phyloP scores from a whole-genome alignment of 1,140 invertebrate species.

The Drosophila bifasciata region DNA sequence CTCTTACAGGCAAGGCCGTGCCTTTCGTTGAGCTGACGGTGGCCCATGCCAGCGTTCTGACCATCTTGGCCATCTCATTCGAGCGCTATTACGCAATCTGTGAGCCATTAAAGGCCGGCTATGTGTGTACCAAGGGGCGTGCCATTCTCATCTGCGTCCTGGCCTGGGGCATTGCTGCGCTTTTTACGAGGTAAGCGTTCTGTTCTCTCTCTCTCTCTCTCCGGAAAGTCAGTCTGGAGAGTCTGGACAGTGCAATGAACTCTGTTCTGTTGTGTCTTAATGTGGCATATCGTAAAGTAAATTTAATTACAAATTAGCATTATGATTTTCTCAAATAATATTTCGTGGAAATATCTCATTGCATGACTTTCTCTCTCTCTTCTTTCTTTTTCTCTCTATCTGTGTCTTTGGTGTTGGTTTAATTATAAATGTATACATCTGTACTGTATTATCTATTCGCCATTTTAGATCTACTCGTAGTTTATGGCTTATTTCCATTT shows the following conservation, averaged over 20 bases:
- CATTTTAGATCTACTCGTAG: constrained; percentile 27
- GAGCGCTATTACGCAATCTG: constrained; percentile 98
- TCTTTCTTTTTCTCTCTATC: background rate
- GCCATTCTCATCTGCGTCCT: constrained; percentile 92
- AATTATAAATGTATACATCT: constrained; percentile 23
- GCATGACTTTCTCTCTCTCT: constrained; percentile 51
- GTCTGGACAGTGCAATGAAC: constrained; percentile 37
- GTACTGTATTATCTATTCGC: constrained; percentile 19
- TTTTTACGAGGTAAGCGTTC: constrained; percentile 91
- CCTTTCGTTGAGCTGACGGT: constrained; percentile 97
- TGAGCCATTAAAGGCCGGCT: constrained; percentile 94
- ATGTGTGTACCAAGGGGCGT: constrained; percentile 94
- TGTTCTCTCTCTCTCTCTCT: background rate
- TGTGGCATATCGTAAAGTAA: constrained; percentile 4
- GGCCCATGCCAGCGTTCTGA: constrained; percentile 95
- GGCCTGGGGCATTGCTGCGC: constrained; percentile 93
- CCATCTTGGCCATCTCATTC: constrained; percentile 96
- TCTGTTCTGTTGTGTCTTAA: constrained; percentile 1
- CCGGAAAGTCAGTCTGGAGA: too few species aligned
- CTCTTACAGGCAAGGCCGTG: constrained; percentile 91
- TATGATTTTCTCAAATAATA: constrained; percentile 26
- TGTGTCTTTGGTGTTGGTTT: constrained; percentile 21
- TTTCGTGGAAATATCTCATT: constrained; percentile 21
- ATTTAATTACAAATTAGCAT: constrained; percentile 54
- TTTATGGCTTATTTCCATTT: constrained; percentile 57